A percentile compares a stretch with the other conserved stretches of the same genome.
Evolutionary conservation across 2,113 vertebrate species (phyloP).

Genomic region (Chlorocebus sabaeus): DNA sequence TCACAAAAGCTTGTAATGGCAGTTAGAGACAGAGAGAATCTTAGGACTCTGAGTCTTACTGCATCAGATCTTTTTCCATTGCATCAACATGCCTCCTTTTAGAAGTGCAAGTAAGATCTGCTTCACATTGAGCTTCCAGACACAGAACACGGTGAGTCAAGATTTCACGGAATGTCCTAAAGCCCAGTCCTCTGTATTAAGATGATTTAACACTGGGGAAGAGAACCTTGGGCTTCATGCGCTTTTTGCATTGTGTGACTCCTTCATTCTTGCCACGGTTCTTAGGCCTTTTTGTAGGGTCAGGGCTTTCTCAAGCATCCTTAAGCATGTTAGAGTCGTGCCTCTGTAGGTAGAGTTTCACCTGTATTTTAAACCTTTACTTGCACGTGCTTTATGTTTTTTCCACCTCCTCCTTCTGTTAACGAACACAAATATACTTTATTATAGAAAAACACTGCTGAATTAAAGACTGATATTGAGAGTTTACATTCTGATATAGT

Average conservation of each 20-base stretch:
- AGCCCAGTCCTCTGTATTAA: neutral
- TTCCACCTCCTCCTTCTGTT: neutral
- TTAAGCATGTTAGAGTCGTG: neutral
- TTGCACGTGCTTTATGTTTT: accelerated
- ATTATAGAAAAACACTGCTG: neutral
- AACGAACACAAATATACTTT: neutral
- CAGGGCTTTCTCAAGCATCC: neutral
- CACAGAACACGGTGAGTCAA: neutral
- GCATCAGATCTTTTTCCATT: neutral
- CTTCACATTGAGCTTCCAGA: neutral
- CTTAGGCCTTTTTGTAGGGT: neutral
- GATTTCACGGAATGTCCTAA: neutral
- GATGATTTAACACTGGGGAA: neutral
- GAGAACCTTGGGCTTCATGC: neutral
- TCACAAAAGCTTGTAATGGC: neutral
- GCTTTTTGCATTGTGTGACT: accelerated
- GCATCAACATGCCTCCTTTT: neutral
- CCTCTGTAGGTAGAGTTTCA: accelerated
- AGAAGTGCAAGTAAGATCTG: neutral
- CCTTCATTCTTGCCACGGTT: accelerated
- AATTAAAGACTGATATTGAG: neutral
- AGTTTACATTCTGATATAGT: neutral
- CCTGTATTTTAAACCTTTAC: accelerated
- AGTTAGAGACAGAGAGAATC: no score
- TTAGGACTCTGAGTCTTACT: no score